Base-by-base conservation (phyloP, 2,797 vertebrate genomes). In the Coilia nasus region DNA sequence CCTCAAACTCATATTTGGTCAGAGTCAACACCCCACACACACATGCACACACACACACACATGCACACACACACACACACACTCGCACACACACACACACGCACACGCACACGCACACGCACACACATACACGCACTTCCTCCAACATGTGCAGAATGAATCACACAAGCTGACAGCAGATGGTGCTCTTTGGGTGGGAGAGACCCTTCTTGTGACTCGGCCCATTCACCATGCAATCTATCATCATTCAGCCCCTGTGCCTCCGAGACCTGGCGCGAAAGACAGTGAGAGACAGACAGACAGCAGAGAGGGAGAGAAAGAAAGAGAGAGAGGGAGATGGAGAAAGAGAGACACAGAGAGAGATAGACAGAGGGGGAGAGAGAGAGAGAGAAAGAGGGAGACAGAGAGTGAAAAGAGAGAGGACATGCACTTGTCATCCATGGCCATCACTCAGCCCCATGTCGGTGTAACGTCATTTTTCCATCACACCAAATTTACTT, bases 151-250 rank as follows among this genome's bases (percentile, higher is more conserved):
- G 88, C 84, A 47, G 91, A 94, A 93, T 91, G 89, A 95, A 92
- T 95, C 88, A 92, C 92, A 89, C 78, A 81, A 93, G 90, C 93
- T 93, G 93, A 94, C 96, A 96, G 94, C 93, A 96, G 96, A 95
- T 95, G 96, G 96, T 95, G 95, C 95, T 96, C 94, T 96, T 93
- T 89, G 93, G 94, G 95, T 93, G 94, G 59, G 71, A 92, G 92
- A 93, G 90, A 90, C 83, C 84, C 83, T 88, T 86, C 21, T 21
- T 78, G 88, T 82, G 84, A 62, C 83, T 82, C 83, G 64, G 28
- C 80, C 83, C 60, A 83, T 86, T 92, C 93, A 89, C 90, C 80
- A 59, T 88, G 89, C 91, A 92, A 95, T 95, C 92, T 91, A 94
- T 95, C 95, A 95, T 94, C 90, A 92, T 94, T 94, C 91, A 93